Conservation (phyloP, 2,888 invertebrate genomes). For the Neuroscelio doddi region DNA sequence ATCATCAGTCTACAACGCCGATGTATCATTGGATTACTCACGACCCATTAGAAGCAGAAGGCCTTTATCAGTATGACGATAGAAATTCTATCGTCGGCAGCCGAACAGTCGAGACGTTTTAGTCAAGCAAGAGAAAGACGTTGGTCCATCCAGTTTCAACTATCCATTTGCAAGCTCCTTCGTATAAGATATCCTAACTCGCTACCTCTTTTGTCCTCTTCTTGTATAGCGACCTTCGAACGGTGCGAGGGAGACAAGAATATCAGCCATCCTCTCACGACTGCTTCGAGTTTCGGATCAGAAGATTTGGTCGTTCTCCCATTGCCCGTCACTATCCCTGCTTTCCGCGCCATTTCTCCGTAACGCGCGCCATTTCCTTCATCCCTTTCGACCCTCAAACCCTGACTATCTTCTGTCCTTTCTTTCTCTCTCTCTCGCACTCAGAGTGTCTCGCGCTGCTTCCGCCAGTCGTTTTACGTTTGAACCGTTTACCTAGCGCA, state of each 20-base stretch:
- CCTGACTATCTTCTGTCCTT: slow-evolving; percentile 33
- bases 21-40: slow-evolving; percentile 65
- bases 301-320: slow-evolving; percentile 53
- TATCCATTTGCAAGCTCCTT: slow-evolving; percentile 46
- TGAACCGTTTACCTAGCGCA: slow-evolving; percentile 70
- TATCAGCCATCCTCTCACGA: slow-evolving; percentile 61
- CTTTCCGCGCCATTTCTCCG: slow-evolving; percentile 72
- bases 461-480: slow-evolving; percentile 67
- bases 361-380: slow-evolving; percentile 72
- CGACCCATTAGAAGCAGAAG: slow-evolving; percentile 70
- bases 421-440: slow-evolving; percentile 40
- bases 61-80: slow-evolving; percentile 59
- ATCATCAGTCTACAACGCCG: slow-evolving; percentile 44
- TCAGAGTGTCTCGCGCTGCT: slow-evolving; percentile 37
- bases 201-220: slow-evolving; percentile 65
- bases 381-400: slow-evolving; percentile 58
- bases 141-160: slow-evolving; percentile 51
- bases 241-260: slow-evolving; percentile 28
- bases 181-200: slow-evolving; percentile 58
- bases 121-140: slow-evolving; percentile 41
- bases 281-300: slow-evolving; percentile 51
- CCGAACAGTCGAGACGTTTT: slow-evolving; percentile 41
- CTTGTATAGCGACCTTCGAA: slow-evolving; percentile 32
- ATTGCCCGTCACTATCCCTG: slow-evolving; percentile 71
- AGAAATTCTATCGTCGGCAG: slow-evolving; percentile 58